Base-by-base conservation (phyloP, 2,113 vertebrate species). In the Perca fluviatilis region DNA sequence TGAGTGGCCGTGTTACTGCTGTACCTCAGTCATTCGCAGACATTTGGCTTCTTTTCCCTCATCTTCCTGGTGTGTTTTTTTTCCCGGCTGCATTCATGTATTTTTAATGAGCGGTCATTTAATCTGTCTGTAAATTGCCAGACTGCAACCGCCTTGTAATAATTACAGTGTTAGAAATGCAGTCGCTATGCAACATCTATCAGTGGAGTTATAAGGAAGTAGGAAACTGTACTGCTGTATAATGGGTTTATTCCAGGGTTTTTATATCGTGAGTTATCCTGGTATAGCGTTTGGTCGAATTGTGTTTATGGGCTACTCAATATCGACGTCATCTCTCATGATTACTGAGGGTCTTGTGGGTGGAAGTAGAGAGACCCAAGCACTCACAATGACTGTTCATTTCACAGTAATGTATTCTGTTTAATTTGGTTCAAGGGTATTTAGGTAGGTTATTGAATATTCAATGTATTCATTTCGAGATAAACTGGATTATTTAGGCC, bases 61-160 rank as follows among this genome's bases (percentile, higher is more conserved):
- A 23, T 86, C 27, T 68, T 25, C n/a, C 57, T 51, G 23, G 5
- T 25, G 51, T 58, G 83, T 85, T 74, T 85, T 85, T 74, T 27
- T 27, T 27, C 27, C n/a, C 64, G n/a, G 46, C 54, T 36, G 51
- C 80, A 49, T 67, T 67, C 60, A 82, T 91, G 82, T 9, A 76
- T 90, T 87, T 88, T 81, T 86, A 80, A 91, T 85, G 70, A 87
- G 79, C n/a, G 86, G 87, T 85, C 79, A 85, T 86, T 88, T 76
- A 61, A 53, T 72, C 50, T 51, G 43, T 86, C 53, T 43, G 60
- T 64, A 68, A 85, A 86, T 65, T 79, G 64, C 50, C 58, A 71
- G 74, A 30, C 74, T 63, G 74, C 51, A 65, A 10, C 46, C 57
- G 66, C n/a, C 4, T 68, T 62, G 62, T 76, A 57, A 64, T 86